Percentiles rank a stretch among this genome's conserved stretches.
These are phyloP conservation scores for Peribatodes rhomboidaria DNA, from an alignment of 2,888 invertebrate genomes.

Conservation along the genomic window DNA sequence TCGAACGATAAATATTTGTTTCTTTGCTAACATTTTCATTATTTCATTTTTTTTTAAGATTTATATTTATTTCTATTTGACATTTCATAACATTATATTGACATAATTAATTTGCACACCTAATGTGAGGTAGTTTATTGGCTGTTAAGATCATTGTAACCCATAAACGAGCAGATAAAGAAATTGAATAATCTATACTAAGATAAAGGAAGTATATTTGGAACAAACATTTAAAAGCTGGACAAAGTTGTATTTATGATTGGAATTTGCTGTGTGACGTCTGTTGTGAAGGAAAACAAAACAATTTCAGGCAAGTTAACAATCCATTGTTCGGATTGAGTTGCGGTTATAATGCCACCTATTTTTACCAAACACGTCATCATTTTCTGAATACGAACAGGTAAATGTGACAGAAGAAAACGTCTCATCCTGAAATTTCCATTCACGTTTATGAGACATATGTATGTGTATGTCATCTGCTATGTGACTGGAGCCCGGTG, in stretches of 20 bases:
- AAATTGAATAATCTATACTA: too few species aligned
- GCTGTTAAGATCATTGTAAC: too few species aligned
- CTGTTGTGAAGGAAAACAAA: slow-evolving; percentile 23
- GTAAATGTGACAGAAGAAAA: neutral
- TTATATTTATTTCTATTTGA: too few species aligned
- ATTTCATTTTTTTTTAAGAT: too few species aligned
- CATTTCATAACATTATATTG: too few species aligned
- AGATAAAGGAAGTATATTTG: neutral
- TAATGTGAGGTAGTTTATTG: too few species aligned
- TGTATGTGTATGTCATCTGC: too few species aligned
- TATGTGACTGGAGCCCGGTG: too few species aligned
- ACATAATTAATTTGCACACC: too few species aligned
- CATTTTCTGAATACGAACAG: neutral
- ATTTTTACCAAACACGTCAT: slow-evolving; percentile 11
- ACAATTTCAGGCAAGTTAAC: slow-evolving; percentile 18
- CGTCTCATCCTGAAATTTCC: neutral
- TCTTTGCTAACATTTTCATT: too few species aligned
- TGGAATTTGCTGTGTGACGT: slow-evolving; percentile 14
- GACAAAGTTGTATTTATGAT: slow-evolving; percentile 5
- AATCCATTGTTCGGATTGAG: slow-evolving; percentile 5
- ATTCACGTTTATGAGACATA: neutral
- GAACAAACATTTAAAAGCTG: neutral
- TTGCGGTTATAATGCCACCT: slow-evolving; percentile 18
- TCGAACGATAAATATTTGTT: too few species aligned
- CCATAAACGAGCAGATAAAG: too few species aligned